phyloP scores from a whole-genome alignment of 2,888 invertebrate genomes.

The Lithophane ornitopus region DNA sequence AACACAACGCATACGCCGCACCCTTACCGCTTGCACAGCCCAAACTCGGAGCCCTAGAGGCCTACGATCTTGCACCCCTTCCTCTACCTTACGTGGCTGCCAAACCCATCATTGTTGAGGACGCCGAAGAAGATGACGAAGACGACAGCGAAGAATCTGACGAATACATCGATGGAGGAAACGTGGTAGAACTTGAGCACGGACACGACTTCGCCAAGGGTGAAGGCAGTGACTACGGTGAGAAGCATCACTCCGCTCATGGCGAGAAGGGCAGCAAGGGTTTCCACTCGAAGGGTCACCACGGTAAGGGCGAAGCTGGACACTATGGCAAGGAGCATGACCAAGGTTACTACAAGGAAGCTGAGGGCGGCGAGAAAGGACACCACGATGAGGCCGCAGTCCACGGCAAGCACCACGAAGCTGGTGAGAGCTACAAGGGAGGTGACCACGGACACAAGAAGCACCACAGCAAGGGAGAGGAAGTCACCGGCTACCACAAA shows the following conservation, averaged over 20 bases:
- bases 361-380: slow-evolving; percentile 89
- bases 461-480: slow-evolving; percentile 93
- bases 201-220: slow-evolving; percentile 80
- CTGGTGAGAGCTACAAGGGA: slow-evolving; percentile 89
- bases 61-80: slow-evolving; percentile 79
- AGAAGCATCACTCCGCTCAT: slow-evolving; percentile 86
- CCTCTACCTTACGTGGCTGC: slow-evolving; percentile 84
- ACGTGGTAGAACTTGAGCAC: slow-evolving; percentile 66
- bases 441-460: slow-evolving; percentile 91
- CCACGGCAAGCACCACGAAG: slow-evolving; percentile 90
- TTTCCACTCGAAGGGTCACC: slow-evolving; percentile 88
- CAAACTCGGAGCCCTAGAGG: slow-evolving; percentile 73
- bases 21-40: slow-evolving; percentile 78
- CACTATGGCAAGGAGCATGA: slow-evolving; percentile 89
- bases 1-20: slow-evolving; percentile 76
- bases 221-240: slow-evolving; percentile 87
- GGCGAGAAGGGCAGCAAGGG: slow-evolving; percentile 91
- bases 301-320: slow-evolving; percentile 90
- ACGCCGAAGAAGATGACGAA: slow-evolving; percentile 79
- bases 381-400: slow-evolving; percentile 89
- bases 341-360: slow-evolving; percentile 89
- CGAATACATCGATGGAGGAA: slow-evolving; percentile 73
- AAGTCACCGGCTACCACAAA: slow-evolving; percentile 93
- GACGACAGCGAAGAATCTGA: slow-evolving; percentile 76
- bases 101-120: slow-evolving; percentile 78